Evolutionary conservation across 2,113 vertebrate species (phyloP).

Genomic region (Phrynocephalus versicolor): DNA sequence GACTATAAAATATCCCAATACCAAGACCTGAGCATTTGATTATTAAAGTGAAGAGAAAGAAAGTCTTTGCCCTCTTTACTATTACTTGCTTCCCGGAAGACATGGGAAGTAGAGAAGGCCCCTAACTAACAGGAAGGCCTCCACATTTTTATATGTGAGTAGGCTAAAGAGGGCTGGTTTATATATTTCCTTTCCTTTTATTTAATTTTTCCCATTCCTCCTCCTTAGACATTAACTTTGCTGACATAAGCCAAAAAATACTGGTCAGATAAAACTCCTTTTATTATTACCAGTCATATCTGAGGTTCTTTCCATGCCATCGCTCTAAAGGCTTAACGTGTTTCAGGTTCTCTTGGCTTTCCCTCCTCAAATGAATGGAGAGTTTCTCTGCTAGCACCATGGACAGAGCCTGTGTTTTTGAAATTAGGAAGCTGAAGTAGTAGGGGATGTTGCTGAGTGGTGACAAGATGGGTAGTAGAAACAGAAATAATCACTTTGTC

Average conservation of each 20-base stretch:
- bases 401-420: no score
- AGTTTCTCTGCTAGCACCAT: background rate
- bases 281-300: no score
- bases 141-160: background rate
- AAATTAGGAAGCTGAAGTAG: no score
- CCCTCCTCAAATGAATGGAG: background rate
- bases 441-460: no score
- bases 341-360: no score
- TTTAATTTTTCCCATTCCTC: background rate
- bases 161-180: conserved; percentile 12
- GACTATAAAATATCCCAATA: conserved; percentile 27
- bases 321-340: no score
- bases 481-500: no score
- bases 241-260: background rate
- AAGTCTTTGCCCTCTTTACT: conserved; percentile 19
- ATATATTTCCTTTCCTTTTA: background rate
- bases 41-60: conserved; percentile 27
- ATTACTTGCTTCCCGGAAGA: background rate
- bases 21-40: conserved; percentile 27
- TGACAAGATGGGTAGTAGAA: no score
- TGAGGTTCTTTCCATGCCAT: no score
- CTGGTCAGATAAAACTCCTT: background rate
- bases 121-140: background rate
- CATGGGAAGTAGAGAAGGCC: background rate
- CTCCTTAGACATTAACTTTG: background rate